Conservation (phyloP, 2,888 invertebrate species). For the Matsumyia berberina region DNA sequence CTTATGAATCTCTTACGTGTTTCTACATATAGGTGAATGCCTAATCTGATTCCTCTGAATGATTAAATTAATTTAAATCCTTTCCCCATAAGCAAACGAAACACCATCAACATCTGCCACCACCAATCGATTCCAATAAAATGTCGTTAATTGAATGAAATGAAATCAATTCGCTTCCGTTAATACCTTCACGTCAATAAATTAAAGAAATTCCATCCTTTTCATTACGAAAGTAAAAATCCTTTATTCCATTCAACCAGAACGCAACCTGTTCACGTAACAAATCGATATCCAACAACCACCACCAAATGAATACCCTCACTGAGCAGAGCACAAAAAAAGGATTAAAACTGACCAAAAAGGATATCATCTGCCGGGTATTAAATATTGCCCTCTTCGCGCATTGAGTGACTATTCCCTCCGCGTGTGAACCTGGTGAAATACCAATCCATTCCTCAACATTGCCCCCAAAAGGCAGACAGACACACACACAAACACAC, state of each 20-base stretch:
- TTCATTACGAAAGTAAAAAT: slow-evolving; percentile 42
- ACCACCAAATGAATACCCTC: slow-evolving; percentile 38
- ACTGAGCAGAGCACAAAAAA: slow-evolving; percentile 48
- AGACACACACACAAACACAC: slow-evolving; percentile 46
- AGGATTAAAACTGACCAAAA: slow-evolving; percentile 71
- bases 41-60: neutral
- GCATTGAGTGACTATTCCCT: slow-evolving; percentile 31
- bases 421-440: slow-evolving; percentile 74
- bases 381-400: slow-evolving; percentile 52
- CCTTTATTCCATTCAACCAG: slow-evolving; percentile 25
- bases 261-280: slow-evolving; percentile 66
- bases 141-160: slow-evolving; percentile 73
- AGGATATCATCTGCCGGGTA: slow-evolving; percentile 73
- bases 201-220: slow-evolving; percentile 58
- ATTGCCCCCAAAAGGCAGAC: slow-evolving; percentile 59
- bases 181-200: slow-evolving; percentile 67
- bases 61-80: neutral
- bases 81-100: slow-evolving; percentile 13
- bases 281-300: slow-evolving; percentile 67
- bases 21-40: neutral
- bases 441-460: slow-evolving; percentile 62
- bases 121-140: slow-evolving; percentile 58
- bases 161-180: slow-evolving; percentile 76
- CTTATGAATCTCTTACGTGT: no score
- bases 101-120: slow-evolving; percentile 59